Evolutionary conservation across 2,797 vertebrate species (phyloP), one percentile per base, ranked within the genome.

Genomic region (Cirrhinus mrigala): DNA sequence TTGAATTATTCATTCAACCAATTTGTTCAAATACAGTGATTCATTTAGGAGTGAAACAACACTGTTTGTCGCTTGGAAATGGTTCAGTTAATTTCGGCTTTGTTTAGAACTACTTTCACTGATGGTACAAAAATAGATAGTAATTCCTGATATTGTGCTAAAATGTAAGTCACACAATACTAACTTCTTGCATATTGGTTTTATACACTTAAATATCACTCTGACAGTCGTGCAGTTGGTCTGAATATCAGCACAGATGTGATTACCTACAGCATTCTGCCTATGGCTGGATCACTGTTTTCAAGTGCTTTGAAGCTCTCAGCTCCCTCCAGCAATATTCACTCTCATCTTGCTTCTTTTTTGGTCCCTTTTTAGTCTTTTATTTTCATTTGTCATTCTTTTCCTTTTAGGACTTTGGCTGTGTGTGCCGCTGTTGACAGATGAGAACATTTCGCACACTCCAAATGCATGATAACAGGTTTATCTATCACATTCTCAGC

Each of bases 221-320:
- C 60, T 16, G 60, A 2, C 14, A 64, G 14, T 64, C 6, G 2
- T 64, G 60, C 24, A 1, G n/a, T 20, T 20, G n/a, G 71, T 74
- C 46, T 75, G 27, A 75, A 22, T 20, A 52, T 60, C 33, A 24
- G 75, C 75, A 60, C 54, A 77, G 75, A 77, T 77, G 74, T 58
- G 75, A 60, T 60, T 77, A 60, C 54, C 75, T 77, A 54, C 33
- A 54, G 54, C 22, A 60, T 33, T n/a, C 22, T 58, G 52, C 33
- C 54, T 44, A 44, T 33, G 56, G 75, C 56, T 44, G 54, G 60
- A 60, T 24, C 14, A 54, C 33, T 58, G 75, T 77, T 44, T 77
- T 77, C 8, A 77, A 77, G 54, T 22, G 14, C 75, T 60, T 77
- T 77, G 75, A 77, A 77, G 54, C 29, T 77, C 54, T 60, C 29